Evolutionary conservation across 2,888 invertebrate species (phyloP).

Genomic region (Rhagophthalmus giganteus): DNA sequence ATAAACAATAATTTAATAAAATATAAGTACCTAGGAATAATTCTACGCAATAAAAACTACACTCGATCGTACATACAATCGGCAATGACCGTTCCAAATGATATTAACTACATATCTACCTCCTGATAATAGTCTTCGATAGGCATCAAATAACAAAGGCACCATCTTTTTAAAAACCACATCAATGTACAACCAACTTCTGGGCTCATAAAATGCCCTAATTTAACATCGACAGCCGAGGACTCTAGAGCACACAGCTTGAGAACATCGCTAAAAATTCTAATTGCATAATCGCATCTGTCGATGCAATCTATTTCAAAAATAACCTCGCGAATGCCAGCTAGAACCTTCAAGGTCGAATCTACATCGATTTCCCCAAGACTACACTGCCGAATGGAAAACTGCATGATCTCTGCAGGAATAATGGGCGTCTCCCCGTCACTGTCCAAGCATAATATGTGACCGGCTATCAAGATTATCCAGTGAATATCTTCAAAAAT

Average conservation of each 20-base stretch:
- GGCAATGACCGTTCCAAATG: too few species aligned
- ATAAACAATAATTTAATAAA: too few species aligned
- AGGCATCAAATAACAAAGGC: slow-evolving; percentile 70
- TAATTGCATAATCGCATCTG: slow-evolving; percentile 56
- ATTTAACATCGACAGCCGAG: slow-evolving; percentile 68
- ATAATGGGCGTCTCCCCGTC: slow-evolving; percentile 69
- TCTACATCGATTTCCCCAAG: slow-evolving; percentile 45
- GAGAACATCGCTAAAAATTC: slow-evolving; percentile 72
- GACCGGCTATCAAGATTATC: slow-evolving; percentile 78
- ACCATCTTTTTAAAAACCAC: slow-evolving; percentile 81
- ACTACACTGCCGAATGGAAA: slow-evolving; percentile 60
- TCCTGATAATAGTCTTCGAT: slow-evolving; percentile 63
- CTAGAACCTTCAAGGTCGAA: slow-evolving; percentile 49
- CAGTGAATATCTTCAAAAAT: slow-evolving; percentile 90
- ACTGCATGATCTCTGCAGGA: slow-evolving; percentile 65
- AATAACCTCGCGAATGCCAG: slow-evolving; percentile 42
- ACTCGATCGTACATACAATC: too few species aligned
- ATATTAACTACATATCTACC: slow-evolving; percentile 50
- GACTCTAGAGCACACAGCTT: slow-evolving; percentile 76
- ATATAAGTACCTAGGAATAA: not conserved
- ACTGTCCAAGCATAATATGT: slow-evolving; percentile 67
- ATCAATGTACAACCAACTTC: slow-evolving; percentile 76
- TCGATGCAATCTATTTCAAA: slow-evolving; percentile 46
- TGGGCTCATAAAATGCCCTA: slow-evolving; percentile 72
- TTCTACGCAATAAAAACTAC: not conserved